A percentile compares a stretch with the other conserved stretches of the same genome.
Conservation (phyloP, 2,888 invertebrate genomes). For the Drosophila rubida region DNA sequence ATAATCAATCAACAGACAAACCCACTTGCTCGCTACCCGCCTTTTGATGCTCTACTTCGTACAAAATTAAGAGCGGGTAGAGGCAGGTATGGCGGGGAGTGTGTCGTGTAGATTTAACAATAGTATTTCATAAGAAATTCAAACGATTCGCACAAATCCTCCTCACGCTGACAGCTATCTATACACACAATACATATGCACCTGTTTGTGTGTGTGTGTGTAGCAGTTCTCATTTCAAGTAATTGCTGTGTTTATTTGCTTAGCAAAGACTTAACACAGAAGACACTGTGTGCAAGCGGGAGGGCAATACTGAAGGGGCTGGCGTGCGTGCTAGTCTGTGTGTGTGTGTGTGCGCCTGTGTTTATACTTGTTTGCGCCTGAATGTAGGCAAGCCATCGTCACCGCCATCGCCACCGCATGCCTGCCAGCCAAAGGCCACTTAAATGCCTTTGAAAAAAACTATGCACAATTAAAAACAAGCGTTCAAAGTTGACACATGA, state of each 20-base stretch:
- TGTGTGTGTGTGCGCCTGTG: slow-evolving; percentile 6
- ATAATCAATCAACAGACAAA: slow-evolving; percentile 52
- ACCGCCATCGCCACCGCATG: slow-evolving; percentile 6
- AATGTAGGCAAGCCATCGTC: slow-evolving; percentile 54
- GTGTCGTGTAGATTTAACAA: slow-evolving; percentile 7
- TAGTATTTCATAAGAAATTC: slow-evolving; percentile 28
- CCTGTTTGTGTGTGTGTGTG: slow-evolving; percentile 13
- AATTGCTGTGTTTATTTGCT: slow-evolving; percentile 59
- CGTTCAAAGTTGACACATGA: slow-evolving; percentile 28
- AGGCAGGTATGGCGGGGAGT: background rate
- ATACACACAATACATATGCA: background rate
- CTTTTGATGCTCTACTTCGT: slow-evolving; percentile 25
- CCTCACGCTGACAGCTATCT: background rate
- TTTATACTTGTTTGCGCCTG: slow-evolving; percentile 36
- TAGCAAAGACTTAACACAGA: slow-evolving; percentile 25
- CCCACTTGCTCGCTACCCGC: background rate
- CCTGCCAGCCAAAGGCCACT: slow-evolving; percentile 39
- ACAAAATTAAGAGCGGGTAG: slow-evolving; percentile 12
- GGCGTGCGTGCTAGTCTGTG: background rate
- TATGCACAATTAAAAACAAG: slow-evolving; percentile 65
- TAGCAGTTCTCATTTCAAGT: slow-evolving; percentile 39
- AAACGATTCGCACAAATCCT: slow-evolving; percentile 14
- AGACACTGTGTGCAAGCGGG: background rate
- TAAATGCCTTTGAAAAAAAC: slow-evolving; percentile 45
- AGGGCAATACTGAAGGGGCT: background rate